phyloP scores from a whole-genome alignment of 2,113 vertebrate genomes.

The Myiagra hebetior region DNA sequence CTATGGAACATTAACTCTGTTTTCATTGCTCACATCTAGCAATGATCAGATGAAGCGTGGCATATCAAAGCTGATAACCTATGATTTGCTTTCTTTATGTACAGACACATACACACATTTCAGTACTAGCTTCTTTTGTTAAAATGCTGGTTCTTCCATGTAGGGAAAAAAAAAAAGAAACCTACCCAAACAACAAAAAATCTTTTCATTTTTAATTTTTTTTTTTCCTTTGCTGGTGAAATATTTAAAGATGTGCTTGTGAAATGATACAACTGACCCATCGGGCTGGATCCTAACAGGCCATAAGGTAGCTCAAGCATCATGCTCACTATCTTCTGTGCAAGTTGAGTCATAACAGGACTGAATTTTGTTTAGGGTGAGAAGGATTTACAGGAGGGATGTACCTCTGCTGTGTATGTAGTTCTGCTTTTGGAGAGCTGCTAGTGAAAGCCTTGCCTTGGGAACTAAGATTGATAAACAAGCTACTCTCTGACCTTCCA shows the following conservation, averaged over 20 bases:
- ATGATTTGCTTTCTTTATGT: slow-evolving; percentile 18
- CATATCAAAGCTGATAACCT: slow-evolving; percentile 49
- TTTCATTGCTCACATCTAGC: slow-evolving; percentile 41
- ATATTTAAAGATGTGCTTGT: not conserved
- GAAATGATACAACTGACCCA: not conserved
- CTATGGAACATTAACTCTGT: slow-evolving; percentile 45
- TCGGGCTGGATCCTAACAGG: not conserved
- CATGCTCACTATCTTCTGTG: accelerated
- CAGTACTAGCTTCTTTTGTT: not conserved
- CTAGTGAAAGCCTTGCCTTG: not conserved
- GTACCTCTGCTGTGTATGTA: not conserved
- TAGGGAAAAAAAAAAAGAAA: not conserved
- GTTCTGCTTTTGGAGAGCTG: not conserved
- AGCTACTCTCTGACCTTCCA: not conserved
- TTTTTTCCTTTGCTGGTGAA: not conserved
- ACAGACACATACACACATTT: not conserved
- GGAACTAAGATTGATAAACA: not conserved
- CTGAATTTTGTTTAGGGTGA: not conserved
- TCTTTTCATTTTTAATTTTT: accelerated
- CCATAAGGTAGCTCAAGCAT: not conserved
- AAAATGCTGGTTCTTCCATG: not conserved
- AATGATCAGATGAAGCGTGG: slow-evolving; percentile 18
- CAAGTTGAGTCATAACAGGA: not conserved
- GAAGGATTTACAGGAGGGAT: not conserved
- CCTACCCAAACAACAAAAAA: not conserved